Evolutionary conservation across 2,888 invertebrate species (phyloP).

Genomic region (Scaptomyza reducta): DNA sequence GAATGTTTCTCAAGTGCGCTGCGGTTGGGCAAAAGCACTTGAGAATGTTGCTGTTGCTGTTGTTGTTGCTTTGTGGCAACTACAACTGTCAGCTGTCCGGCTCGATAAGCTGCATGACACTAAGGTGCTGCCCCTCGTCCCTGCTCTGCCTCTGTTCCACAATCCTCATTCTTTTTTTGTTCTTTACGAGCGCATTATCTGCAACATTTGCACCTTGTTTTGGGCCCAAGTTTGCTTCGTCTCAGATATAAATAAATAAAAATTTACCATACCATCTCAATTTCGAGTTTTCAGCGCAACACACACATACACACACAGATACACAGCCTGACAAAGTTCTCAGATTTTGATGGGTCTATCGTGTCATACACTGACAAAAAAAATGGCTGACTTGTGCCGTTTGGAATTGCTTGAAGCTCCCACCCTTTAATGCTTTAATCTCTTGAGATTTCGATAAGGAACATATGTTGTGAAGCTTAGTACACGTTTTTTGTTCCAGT

Average conservation of each 20-base stretch:
- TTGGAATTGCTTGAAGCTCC: too few species aligned
- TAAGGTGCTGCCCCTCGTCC: not conserved
- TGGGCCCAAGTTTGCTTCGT: conserved; percentile 17
- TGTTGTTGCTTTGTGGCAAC: conserved; percentile 6
- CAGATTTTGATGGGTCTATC: conserved; percentile 46
- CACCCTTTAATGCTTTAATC: too few species aligned
- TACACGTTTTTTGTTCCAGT: conserved; percentile 2
- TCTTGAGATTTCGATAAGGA: too few species aligned
- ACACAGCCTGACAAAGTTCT: conserved; percentile 14
- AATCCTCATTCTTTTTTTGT: not conserved
- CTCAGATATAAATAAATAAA: conserved; percentile 62
- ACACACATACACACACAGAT: conserved; percentile 2
- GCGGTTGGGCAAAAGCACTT: conserved; percentile 55
- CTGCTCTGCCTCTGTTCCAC: not conserved
- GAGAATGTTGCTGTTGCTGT: conserved; percentile 39
- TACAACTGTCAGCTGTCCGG: conserved; percentile 69
- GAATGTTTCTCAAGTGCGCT: conserved; percentile 63
- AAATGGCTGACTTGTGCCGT: not conserved
- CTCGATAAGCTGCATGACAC: conserved; percentile 53
- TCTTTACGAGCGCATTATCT: conserved; percentile 17
- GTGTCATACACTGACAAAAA: not conserved
- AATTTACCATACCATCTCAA: conserved; percentile 32
- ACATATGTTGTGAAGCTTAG: too few species aligned
- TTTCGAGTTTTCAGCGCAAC: conserved; percentile 19
- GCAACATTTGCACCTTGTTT: conserved; percentile 48